Evolutionary conservation across 2,113 vertebrate species (phyloP).

Genomic region (Numenius arquata): DNA sequence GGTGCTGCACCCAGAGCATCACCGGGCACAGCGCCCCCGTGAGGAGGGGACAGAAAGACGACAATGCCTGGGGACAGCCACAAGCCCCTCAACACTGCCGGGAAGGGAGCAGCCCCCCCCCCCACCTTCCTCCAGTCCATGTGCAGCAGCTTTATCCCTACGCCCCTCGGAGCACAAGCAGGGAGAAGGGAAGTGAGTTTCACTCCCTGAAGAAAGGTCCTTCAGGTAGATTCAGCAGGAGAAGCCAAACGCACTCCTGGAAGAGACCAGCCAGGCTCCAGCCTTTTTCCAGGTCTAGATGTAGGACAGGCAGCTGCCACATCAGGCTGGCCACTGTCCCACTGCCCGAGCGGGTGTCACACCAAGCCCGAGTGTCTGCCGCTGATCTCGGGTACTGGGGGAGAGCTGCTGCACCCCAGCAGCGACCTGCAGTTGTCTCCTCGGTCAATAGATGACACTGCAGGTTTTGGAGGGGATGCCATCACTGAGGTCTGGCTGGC

Average conservation of each 20-base stretch:
- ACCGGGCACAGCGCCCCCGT: rapidly evolving
- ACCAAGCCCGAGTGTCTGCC: no score
- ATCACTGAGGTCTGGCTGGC: background rate
- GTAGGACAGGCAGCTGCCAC: background rate
- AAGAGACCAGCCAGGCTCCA: background rate
- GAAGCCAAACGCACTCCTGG: background rate
- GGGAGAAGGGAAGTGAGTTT: background rate
- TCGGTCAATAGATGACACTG: background rate
- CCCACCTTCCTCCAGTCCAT: background rate
- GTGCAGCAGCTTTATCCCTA: background rate
- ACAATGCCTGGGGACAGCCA: background rate
- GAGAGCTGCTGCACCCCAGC: background rate
- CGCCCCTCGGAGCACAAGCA: background rate
- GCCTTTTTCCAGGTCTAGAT: background rate
- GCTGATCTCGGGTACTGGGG: rapidly evolving
- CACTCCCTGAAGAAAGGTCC: background rate
- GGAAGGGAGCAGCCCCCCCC: background rate
- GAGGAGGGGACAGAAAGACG: background rate
- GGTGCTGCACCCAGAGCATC: background rate
- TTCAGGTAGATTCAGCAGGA: background rate
- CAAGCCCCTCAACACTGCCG: background rate
- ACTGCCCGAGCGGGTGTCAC: rapidly evolving
- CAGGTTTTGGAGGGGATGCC: background rate
- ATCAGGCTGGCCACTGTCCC: no score
- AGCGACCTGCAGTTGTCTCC: background rate